Evolutionary conservation across 2,888 invertebrate genomes (phyloP), one percentile per base, ranked within the genome.

Genomic region (Galeruca laticollis): DNA sequence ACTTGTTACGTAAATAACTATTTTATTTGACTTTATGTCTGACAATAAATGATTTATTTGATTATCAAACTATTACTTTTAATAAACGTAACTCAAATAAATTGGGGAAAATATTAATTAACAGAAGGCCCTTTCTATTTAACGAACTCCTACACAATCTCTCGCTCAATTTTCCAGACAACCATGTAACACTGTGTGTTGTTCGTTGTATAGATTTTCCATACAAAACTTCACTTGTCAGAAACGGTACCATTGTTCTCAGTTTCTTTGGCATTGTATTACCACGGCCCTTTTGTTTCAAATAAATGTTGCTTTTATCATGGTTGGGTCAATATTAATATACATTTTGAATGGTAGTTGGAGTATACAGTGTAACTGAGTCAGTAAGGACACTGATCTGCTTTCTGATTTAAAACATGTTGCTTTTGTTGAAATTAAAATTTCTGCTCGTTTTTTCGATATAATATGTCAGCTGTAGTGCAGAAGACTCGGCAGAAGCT

Each of bases 291-390:
- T 64, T 64, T 64, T 33, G 33, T 56, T 56, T 56, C 56, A 1
- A 56, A 9, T 52, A 54, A 63, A 63, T 40, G 54, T 40, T 56
- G 54, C 40, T 33, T 52, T 40, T 54, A 52, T 62, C 49, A 62
- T n/a, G 20, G 37, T 15, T 18, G 33, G 51, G 54, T 15, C 63
- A 26, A 37, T 54, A 63, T 63, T 26, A 26, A 21, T 31, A 15
- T 52, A 52, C 31, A 13, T 52, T 52, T 26, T 26, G 26, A 26
- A 26, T 26, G 26, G 26, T 6, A 26, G 26, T 26, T 26, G 26
- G 26, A 0, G 6, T 26, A 26, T 26, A 26, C 26, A 26, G 26
- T 0, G 26, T 6, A 26, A 26, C 26, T 26, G n/a, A n/a, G n/a
- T n/a, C n/a, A n/a, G n/a, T n/a, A n/a, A n/a, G n/a, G n/a, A n/a